Evolutionary conservation across 2,113 vertebrate genomes (phyloP), one percentile per base, ranked within the genome.

Genomic region (Xyrauchen texanus): DNA sequence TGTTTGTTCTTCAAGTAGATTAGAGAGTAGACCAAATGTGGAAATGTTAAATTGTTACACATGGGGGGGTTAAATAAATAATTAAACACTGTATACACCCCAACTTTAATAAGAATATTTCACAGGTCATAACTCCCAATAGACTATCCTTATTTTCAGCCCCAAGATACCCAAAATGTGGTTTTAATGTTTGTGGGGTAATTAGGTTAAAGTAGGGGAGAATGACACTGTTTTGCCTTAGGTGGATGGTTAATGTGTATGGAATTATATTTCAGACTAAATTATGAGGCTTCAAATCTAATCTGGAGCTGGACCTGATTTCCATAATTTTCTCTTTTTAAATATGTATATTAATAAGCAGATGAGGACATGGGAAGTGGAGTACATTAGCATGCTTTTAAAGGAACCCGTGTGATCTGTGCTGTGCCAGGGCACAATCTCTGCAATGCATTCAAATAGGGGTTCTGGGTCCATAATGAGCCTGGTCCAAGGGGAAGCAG

Each of bases 331-430:
- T 88, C 87, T 79, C 82, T 85, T 90, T 89, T 88, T 83, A 89
- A 91, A 90, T 86, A 90, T 90, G 88, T 88, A 90, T 89, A 90
- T 89, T 89, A 88, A 90, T 90, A 86, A 88, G 85, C 76, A 82
- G 72, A 65, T 83, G 79, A 82, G 68, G 79, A 81, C 80, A 81
- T 77, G 68, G 78, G 86, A 87, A 75, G 83, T 85, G 73, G 62
- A 80, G 67, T 71, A 64, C 81, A 88, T 91, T 87, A 87, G 85
- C 85, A 87, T 87, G 86, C 85, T 78, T 88, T 90, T 86, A 90
- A 85, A 72, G 52, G 69, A 76, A 78, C 74, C 46, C 11, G 73
- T 64, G 80, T 55, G 66, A 70, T 77, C 58, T 57, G 73, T 68
- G 49, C 65, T 64, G 61, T 71, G 60, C 72, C 82, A 67, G 77